Evolutionary conservation across 2,888 invertebrate species (phyloP).

Genomic region (Coremacera marginata): DNA sequence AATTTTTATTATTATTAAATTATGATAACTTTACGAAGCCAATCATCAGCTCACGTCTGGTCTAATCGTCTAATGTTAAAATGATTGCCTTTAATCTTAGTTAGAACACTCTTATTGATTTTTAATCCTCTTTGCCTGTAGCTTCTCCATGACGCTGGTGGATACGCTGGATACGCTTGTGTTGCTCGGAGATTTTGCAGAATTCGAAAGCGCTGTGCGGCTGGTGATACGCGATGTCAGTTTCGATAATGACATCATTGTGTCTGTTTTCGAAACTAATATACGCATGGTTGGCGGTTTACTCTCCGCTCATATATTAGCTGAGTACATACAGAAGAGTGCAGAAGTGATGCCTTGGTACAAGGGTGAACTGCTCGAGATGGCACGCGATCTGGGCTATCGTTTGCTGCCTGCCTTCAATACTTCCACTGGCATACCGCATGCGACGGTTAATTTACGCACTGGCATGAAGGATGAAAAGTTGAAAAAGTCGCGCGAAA

Average conservation of each 20-base stretch:
- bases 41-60: too few species aligned
- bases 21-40: too few species aligned
- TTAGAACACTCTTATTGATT: too few species aligned
- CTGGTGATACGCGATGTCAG: slow-evolving; percentile 87
- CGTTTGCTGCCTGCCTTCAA: slow-evolving; percentile 97
- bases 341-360: slow-evolving; percentile 86
- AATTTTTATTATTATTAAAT: too few species aligned
- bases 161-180: slow-evolving; percentile 95
- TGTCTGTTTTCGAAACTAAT: slow-evolving; percentile 98
- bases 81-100: too few species aligned
- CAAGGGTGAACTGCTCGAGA: slow-evolving; percentile 84
- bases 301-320: slow-evolving; percentile 91
- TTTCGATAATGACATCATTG: slow-evolving; percentile 94
- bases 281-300: slow-evolving; percentile 97
- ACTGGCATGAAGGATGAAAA: slow-evolving; percentile 84
- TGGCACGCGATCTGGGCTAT: slow-evolving; percentile 94
- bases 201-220: slow-evolving; percentile 93
- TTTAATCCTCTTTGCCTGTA: too few species aligned
- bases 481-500: slow-evolving; percentile 84
- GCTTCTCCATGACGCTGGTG: slow-evolving; percentile 95
- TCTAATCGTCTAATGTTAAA: too few species aligned
- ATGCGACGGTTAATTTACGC: slow-evolving; percentile 91
- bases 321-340: slow-evolving; percentile 83
- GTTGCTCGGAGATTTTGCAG: slow-evolving; percentile 90
- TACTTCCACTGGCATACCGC: slow-evolving; percentile 96